A percentile compares a stretch with the other conserved stretches of the same genome.
phyloP scores from a whole-genome alignment of 1,140 invertebrate species.

The Drosophila santomea region DNA sequence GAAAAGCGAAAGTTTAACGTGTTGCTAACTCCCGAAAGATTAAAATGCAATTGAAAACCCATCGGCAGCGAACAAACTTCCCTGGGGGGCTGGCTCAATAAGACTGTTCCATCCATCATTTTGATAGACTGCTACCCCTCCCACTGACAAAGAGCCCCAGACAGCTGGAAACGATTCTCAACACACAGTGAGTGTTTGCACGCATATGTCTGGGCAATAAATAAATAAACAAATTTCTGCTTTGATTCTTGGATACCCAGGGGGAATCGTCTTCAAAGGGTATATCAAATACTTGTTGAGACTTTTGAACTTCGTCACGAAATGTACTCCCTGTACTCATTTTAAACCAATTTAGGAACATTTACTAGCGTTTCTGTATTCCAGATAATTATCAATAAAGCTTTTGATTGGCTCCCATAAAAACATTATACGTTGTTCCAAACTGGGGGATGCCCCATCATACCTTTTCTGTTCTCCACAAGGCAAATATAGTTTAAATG shows the following conservation, averaged over 20 bases:
- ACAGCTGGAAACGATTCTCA: constrained; percentile 62
- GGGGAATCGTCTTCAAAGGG: constrained; percentile 2
- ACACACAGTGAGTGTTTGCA: constrained; percentile 46
- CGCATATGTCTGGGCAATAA: constrained; percentile 60
- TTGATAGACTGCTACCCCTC: constrained; percentile 28
- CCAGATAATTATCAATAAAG: not conserved
- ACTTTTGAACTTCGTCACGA: not conserved
- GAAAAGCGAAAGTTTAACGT: constrained; percentile 20
- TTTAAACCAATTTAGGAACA: no score
- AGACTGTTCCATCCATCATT: constrained; percentile 36
- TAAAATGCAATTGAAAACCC: constrained; percentile 49
- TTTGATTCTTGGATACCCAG: constrained; percentile 21
- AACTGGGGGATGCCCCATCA: not conserved
- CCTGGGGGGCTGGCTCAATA: constrained; percentile 5
- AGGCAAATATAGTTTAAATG: not conserved
- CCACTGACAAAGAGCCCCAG: constrained; percentile 6
- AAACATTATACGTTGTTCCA: not conserved
- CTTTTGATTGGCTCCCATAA: not conserved
- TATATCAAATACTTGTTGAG: constrained; percentile 9
- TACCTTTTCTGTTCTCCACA: not conserved
- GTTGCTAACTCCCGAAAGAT: constrained; percentile 28
- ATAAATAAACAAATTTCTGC: constrained; percentile 55
- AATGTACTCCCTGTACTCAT: not conserved
- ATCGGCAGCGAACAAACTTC: constrained; percentile 34
- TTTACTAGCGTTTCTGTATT: no score